These are phyloP conservation scores for Hypomecis atomaria DNA, from an alignment of 2,888 invertebrate genomes.

Conservation along the genomic window DNA sequence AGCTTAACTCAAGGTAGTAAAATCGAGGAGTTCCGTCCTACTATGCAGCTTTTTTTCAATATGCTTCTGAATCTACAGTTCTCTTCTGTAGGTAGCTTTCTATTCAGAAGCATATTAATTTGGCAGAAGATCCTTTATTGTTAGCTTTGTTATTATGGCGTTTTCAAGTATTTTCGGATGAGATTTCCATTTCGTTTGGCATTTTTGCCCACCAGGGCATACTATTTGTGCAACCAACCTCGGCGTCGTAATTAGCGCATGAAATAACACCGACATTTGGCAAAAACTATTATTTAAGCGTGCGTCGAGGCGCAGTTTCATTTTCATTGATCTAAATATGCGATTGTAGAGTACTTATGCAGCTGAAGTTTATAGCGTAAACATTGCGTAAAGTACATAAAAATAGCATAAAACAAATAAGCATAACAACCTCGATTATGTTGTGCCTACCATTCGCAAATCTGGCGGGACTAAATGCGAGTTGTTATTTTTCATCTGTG, in stretches of 20 bases:
- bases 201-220: slow-evolving; percentile 23
- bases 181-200: slow-evolving; percentile 23
- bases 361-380: not conserved
- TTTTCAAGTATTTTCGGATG: slow-evolving; percentile 2
- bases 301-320: slow-evolving; percentile 28
- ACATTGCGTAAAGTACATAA: not conserved
- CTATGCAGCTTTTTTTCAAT: no score
- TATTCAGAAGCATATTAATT: no score
- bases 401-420: no score
- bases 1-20: no score
- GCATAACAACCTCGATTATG: no score
- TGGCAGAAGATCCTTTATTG: not conserved
- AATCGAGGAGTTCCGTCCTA: no score
- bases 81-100: no score
- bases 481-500: no score
- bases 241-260: slow-evolving; percentile 34
- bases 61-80: no score
- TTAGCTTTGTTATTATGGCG: slow-evolving; percentile 5
- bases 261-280: slow-evolving; percentile 33
- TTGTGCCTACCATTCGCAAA: no score
- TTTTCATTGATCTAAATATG: slow-evolving; percentile 29
- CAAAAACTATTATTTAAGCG: slow-evolving; percentile 29
- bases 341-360: slow-evolving; percentile 5
- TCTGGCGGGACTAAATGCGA: no score
- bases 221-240: slow-evolving; percentile 34